These are phyloP conservation scores for Bucorvus abyssinicus DNA, from an alignment of 2,797 vertebrate genomes.

Conservation along the genomic window DNA sequence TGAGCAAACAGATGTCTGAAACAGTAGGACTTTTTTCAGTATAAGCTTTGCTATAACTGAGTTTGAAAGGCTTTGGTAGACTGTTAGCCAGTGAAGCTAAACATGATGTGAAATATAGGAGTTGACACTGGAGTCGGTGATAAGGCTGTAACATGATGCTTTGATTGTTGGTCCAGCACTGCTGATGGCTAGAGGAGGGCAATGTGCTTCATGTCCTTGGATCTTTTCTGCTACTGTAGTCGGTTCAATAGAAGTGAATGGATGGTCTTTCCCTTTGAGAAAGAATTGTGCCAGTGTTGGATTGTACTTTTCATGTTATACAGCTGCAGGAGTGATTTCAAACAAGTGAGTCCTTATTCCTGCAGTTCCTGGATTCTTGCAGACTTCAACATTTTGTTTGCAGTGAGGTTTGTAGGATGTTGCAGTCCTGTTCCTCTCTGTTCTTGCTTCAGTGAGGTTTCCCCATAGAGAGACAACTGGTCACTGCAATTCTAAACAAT, in stretches of 20 bases:
- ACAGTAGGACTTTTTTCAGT: not conserved
- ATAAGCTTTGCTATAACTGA: not conserved
- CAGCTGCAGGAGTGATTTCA: not conserved
- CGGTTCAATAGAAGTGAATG: not conserved
- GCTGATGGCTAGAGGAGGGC: not conserved
- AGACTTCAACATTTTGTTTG: not conserved
- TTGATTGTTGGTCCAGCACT: not conserved
- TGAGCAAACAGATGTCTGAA: not conserved
- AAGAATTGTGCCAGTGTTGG: not conserved
- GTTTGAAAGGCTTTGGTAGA: not conserved
- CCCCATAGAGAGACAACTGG: not conserved
- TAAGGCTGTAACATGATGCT: not conserved
- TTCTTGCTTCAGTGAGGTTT: not conserved
- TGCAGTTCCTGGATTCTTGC: not conserved
- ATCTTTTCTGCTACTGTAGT: not conserved
- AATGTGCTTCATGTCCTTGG: not conserved
- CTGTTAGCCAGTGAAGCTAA: not conserved
- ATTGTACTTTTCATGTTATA: not conserved
- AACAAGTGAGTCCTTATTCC: not conserved
- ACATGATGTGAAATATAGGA: not conserved
- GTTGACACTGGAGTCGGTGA: not conserved
- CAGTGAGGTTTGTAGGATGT: not conserved
- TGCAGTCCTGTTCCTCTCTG: not conserved
- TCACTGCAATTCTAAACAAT: not conserved
- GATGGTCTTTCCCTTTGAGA: not conserved